A percentile compares a stretch with the other conserved stretches of the same genome.
These are phyloP conservation scores for Anagrus nilaparvatae DNA, from an alignment of 1,140 invertebrate species.

Conservation along the genomic window DNA sequence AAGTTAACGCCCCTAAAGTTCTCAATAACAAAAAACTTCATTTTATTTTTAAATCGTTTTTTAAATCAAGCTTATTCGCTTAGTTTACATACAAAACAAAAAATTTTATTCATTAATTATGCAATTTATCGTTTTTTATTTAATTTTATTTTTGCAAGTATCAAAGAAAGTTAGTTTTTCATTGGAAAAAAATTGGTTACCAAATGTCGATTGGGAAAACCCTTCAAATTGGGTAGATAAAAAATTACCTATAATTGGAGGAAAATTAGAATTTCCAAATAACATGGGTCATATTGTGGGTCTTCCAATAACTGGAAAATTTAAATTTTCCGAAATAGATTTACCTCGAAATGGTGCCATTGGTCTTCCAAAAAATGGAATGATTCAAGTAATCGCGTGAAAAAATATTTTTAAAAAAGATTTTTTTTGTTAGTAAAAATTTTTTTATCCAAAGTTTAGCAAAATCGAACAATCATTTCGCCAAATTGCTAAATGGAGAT, in stretches of 20 bases:
- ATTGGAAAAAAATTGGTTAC: constrained; percentile 32
- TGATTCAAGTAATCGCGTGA: constrained; percentile 25
- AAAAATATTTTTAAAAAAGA: background rate
- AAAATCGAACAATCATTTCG: constrained; percentile 1
- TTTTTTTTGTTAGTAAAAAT: background rate
- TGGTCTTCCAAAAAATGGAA: constrained; percentile 25
- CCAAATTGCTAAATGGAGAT: constrained; percentile 22
- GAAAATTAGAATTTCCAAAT: constrained; percentile 32
- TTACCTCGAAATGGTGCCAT: constrained; percentile 30
- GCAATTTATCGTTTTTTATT: no score
- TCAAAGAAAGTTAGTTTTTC: no score
- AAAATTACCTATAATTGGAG: constrained; percentile 22
- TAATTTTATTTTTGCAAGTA: no score
- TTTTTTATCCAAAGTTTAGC: background rate
- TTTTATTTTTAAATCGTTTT: no score
- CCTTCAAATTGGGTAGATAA: constrained; percentile 29
- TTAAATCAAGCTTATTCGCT: no score
- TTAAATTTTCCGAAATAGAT: constrained; percentile 27
- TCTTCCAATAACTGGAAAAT: constrained; percentile 15
- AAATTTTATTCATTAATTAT: no score
- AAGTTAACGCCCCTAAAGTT: no score
- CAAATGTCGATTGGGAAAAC: constrained; percentile 31
- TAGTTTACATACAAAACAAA: no score
- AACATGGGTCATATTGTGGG: constrained; percentile 29
- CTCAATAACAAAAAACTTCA: no score